Base-by-base conservation (phyloP, 2,797 vertebrate species). In the Pangasius sanitwongsei region DNA sequence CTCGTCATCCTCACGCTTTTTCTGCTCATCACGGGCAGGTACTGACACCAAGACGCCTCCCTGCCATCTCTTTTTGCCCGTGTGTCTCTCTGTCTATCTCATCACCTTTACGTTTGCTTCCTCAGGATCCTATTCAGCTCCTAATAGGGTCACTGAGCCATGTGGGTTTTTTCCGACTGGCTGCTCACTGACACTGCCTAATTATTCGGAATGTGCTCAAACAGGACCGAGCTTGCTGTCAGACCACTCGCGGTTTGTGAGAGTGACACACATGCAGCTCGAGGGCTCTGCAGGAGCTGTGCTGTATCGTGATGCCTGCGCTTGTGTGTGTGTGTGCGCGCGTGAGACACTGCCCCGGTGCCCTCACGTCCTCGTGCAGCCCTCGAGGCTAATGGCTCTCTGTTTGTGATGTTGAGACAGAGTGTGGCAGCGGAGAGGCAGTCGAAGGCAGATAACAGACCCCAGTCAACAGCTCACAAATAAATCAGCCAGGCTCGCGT, bases 11-110 rank as follows among this genome's bases (percentile, higher is more conserved):
- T 99, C 63, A 99, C 98, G 25, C 96, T 99, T 88, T 99, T 99
- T 95, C 98, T 99, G 93, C 96, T 99, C 89, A 99, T 99, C 95
- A 99, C 98, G 70, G 98, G 98, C 89, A 97, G 98, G 98, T 99
- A 97, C 96, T 83, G 37, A 63, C 31, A 86, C 63, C 48, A 41
- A 44, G 23, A 78, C 48, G 25, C 75, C 61, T 70, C 72, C 55
- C 53, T 57, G 53, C 37, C 57, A 50, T 31, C 55, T 72, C 8
- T 41, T 6, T 13, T n/a, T 81, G n/a, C 65, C 77, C 31, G 31
- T 31, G 16, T 72, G 84, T 37, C 61, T 57, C 37, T n/a, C 72
- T 91, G 86, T 61, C 84, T 91, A n/a, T 87, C 86, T 92, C 86
- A 92, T 93, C 93, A 92, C 91, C 92, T 93, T 88, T 85, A 86